Base-by-base conservation (phyloP, 2,888 invertebrate species). In the Corythucha ciliata region DNA sequence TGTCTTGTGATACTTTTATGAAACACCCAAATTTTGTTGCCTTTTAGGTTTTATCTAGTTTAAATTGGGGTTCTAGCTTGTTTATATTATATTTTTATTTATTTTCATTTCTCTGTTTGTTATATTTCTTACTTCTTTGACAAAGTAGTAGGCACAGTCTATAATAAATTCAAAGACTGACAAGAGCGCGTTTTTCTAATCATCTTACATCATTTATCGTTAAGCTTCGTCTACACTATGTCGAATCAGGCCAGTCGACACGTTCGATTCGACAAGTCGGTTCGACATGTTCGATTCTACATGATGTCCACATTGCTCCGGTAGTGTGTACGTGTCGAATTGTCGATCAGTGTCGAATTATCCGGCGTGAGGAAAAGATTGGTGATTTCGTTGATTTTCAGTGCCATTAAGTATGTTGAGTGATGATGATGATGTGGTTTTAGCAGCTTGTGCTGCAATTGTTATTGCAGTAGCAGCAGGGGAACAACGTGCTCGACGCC, bases 151-250 rank as follows among this genome's bases (percentile, higher is more conserved):
- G n/a, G n/a, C n/a, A n/a, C n/a, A n/a, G n/a, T n/a, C n/a, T n/a
- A n/a, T n/a, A n/a, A n/a, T n/a, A n/a, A n/a, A n/a, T n/a, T n/a
- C n/a, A n/a, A n/a, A n/a, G n/a, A n/a, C n/a, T n/a, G n/a, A n/a
- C n/a, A n/a, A n/a, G n/a, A n/a, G n/a, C n/a, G n/a, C n/a, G n/a
- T n/a, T n/a, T n/a, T n/a, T n/a, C n/a, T n/a, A n/a, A n/a, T n/a
- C n/a, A n/a, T n/a, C n/a, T n/a, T n/a, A n/a, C n/a, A n/a, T n/a
- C n/a, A n/a, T n/a, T n/a, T n/a, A n/a, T n/a, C n/a, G 84, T 56
- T 80, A 80, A 1, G 82, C 81, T 59, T n/a, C 36, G 14, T 36
- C 36, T 18, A 36, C 8, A 36, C 36, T 36, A 36, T 36, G 36
- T 36, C 14, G 36, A 36, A 36, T 36, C 36, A n/a, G 14, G 14